Evolutionary conservation across 2,797 vertebrate species (phyloP), one percentile per base, ranked within the genome.

Genomic region (Brachymystax lenok): DNA sequence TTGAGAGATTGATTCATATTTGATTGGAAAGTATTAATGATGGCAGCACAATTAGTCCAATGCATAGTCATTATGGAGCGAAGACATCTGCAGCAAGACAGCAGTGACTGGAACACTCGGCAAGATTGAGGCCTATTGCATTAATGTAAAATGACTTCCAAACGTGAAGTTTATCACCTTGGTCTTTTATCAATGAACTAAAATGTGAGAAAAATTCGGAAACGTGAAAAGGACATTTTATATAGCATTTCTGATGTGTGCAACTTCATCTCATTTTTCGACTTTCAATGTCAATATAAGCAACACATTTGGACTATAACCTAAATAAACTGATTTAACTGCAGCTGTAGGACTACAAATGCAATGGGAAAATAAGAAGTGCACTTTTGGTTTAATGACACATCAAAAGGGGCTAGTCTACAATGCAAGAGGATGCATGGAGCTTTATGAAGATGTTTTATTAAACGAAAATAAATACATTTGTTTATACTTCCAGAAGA

Each of bases 401-500:
- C 16, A 28, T 68, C 27, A 35, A 17, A 68, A 8, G 10, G 40
- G 19, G 40, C 40, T 13, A 4, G 21, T 24, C 12, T 28, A 66
- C 3, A n/a, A 17, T 71, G 24, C 27, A 28, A 71, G 40, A 59
- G 56, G 5, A 56, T 13, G 4, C 61, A n/a, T 74, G 17, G 14
- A 61, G 27, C 56, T 77, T 77, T 73, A 56, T 79, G 12, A 28
- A 67, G 59, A 12, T 24, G 6, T 61, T 61, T 61, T 61, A 59
- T 61, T 61, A 21, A 46, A 46, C 33, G 40, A 46, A 21, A 27
- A 75, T 61, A 72, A n/a, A 61, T 74, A 27, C 68, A 70, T 50
- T 14, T 68, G 12, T 51, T 28, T 33, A 61, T 64, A 73, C 17
- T 61, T 72, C 12, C 16, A 59, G 71, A 77, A 33, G 56, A 69